Evolutionary conservation across 2,888 invertebrate genomes (phyloP).

Genomic region (Sepiola atlantica): DNA sequence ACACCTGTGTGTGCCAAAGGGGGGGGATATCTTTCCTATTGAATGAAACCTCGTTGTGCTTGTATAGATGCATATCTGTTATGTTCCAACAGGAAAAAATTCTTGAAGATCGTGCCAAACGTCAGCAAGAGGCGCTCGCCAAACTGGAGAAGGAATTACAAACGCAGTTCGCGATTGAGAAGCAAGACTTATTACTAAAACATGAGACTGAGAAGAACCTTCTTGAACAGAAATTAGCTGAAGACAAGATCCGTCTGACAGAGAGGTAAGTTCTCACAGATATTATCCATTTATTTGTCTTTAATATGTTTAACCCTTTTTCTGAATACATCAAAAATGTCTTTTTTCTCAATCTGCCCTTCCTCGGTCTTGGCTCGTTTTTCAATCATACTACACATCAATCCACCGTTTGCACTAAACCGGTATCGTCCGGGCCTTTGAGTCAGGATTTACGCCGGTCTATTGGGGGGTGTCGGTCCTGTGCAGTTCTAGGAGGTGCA

Average conservation of each 20-base stretch:
- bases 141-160: conserved; percentile 62
- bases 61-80: not conserved
- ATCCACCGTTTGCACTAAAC: too few species aligned
- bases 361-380: not conserved
- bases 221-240: conserved; percentile 56
- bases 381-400: too few species aligned
- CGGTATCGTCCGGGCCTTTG: too few species aligned
- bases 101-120: conserved; percentile 58
- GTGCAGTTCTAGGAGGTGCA: too few species aligned
- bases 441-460: too few species aligned
- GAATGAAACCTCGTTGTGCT: not conserved
- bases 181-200: conserved; percentile 62
- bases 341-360: not conserved
- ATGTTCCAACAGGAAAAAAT: conserved; percentile 55
- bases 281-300: not conserved
- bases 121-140: conserved; percentile 57
- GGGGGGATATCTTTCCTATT: not conserved
- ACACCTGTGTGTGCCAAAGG: not conserved
- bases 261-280: conserved; percentile 46
- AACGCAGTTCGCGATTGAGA: conserved; percentile 61
- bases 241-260: conserved; percentile 57
- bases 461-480: too few species aligned
- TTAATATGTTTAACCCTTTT: not conserved
- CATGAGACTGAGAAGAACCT: conserved; percentile 65
- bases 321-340: not conserved